phyloP scores from a whole-genome alignment of 1,140 invertebrate genomes.

The Pogonomyrmex californicus region DNA sequence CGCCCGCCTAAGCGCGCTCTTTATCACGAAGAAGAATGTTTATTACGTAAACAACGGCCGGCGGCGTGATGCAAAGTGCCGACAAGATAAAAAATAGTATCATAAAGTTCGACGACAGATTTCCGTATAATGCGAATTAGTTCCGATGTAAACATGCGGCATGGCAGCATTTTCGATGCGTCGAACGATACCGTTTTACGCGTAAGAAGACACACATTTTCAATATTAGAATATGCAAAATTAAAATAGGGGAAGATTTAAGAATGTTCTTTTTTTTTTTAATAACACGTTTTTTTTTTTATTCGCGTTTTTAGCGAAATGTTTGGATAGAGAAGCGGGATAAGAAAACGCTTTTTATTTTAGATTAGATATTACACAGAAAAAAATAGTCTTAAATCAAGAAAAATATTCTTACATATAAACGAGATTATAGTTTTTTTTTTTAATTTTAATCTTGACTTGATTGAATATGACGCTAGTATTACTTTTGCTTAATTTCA shows the following conservation, averaged over 20 bases:
- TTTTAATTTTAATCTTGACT: too few relatives aligned
- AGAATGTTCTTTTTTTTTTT: neutral
- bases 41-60: slow-evolving; percentile 60
- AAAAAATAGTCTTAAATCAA: too few relatives aligned
- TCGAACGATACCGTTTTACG: neutral
- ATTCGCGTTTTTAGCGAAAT: neutral
- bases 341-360: neutral
- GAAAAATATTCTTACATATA: too few relatives aligned
- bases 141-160: slow-evolving; percentile 7
- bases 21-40: slow-evolving; percentile 65
- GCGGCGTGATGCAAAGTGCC: slow-evolving; percentile 45
- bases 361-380: neutral
- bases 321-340: neutral
- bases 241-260: neutral
- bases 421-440: too few relatives aligned
- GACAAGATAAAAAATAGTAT: slow-evolving; percentile 44
- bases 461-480: too few relatives aligned
- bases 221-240: neutral
- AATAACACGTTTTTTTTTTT: neutral
- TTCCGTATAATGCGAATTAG: slow-evolving; percentile 48
- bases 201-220: neutral
- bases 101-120: slow-evolving; percentile 48
- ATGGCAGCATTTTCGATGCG: neutral
- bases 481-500: too few relatives aligned
- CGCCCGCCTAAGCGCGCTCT: slow-evolving; percentile 62